Percentiles rank a stretch among this genome's conserved stretches.
These are phyloP conservation scores for Harpalus rubripes DNA, from an alignment of 2,888 invertebrate genomes.

Conservation along the genomic window DNA sequence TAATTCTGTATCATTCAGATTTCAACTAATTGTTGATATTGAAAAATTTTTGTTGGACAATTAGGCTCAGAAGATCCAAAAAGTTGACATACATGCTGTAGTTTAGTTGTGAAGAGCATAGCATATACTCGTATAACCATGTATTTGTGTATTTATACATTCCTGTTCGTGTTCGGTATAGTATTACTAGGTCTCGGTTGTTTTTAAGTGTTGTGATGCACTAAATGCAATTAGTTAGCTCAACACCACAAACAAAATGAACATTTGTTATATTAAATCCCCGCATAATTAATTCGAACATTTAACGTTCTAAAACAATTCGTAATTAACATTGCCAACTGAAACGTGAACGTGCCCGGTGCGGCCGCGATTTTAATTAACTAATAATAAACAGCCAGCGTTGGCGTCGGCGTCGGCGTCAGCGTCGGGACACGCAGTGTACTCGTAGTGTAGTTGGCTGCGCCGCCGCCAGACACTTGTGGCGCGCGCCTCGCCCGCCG, in stretches of 20 bases:
- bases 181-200: neutral
- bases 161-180: neutral
- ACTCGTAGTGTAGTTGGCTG: neutral
- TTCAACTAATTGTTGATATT: too few species aligned
- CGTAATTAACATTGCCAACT: slow-evolving; percentile 59
- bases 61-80: neutral
- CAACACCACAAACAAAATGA: slow-evolving; percentile 55
- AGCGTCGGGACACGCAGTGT: neutral
- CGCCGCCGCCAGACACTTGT: slow-evolving; percentile 22
- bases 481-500: slow-evolving; percentile 21
- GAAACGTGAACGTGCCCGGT: slow-evolving; percentile 49
- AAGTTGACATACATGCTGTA: neutral
- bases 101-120: neutral
- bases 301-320: slow-evolving; percentile 62
- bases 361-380: slow-evolving; percentile 61
- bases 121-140: too few species aligned
- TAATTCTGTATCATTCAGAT: too few species aligned
- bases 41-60: too few species aligned
- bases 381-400: slow-evolving; percentile 56
- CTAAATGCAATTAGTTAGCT: slow-evolving; percentile 55
- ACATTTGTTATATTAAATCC: slow-evolving; percentile 57
- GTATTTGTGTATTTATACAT: neutral
- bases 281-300: slow-evolving; percentile 54
- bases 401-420: neutral
- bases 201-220: slow-evolving; percentile 7